Percentiles rank a stretch among this genome's conserved stretches.
Evolutionary conservation across 2,888 invertebrate genomes (phyloP).

Genomic region (Pterostichus madidus): DNA sequence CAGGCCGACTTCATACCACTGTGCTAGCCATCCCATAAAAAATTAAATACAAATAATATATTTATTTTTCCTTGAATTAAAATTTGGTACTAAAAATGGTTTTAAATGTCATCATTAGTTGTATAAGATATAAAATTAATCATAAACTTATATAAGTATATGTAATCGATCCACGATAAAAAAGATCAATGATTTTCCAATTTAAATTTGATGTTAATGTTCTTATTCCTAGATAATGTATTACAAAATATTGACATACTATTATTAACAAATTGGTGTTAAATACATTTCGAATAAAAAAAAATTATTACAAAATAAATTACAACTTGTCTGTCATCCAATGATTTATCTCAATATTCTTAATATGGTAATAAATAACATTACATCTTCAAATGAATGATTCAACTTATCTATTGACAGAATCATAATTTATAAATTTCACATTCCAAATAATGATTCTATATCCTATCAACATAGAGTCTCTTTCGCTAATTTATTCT

Average conservation of each 20-base stretch:
- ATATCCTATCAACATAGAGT: neutral
- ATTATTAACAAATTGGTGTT: constrained; percentile 3
- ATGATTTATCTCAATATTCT: constrained; percentile 46
- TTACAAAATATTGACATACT: constrained; percentile 32
- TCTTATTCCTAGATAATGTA: constrained; percentile 18
- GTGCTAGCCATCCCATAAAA: too few relatives aligned
- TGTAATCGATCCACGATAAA: neutral
- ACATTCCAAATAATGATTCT: constrained; percentile 20
- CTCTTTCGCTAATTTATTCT: constrained; percentile 25
- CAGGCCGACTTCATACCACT: too few relatives aligned
- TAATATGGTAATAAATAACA: constrained; percentile 38
- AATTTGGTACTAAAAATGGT: too few relatives aligned
- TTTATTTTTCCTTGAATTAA: too few relatives aligned
- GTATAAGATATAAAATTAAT: too few relatives aligned
- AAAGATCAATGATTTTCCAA: neutral
- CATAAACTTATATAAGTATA: too few relatives aligned
- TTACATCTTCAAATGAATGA: constrained; percentile 28
- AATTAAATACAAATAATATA: too few relatives aligned
- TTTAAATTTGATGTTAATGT: constrained; percentile 17
- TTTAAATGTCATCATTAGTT: too few relatives aligned
- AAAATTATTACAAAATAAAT: constrained; percentile 37
- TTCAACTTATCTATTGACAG: constrained; percentile 33
- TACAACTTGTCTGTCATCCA: constrained; percentile 5
- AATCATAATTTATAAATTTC: constrained; percentile 52
- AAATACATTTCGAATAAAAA: constrained; percentile 11